A percentile compares a stretch with the other conserved stretches of the same genome.
Evolutionary conservation across 2,888 invertebrate species (phyloP).

Genomic region (Dolichopus griseipennis): DNA sequence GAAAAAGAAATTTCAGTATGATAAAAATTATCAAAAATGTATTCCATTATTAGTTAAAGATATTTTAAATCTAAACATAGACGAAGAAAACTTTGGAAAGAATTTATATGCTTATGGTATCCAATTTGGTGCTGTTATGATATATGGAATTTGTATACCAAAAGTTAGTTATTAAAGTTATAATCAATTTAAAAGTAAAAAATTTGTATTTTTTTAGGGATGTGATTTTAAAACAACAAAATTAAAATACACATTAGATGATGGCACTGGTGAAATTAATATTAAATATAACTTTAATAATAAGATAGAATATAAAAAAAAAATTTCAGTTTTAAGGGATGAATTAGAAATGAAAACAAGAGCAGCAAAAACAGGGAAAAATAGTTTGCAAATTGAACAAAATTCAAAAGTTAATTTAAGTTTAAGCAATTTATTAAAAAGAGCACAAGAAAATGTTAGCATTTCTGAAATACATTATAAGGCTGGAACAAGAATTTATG

Average conservation of each 20-base stretch:
- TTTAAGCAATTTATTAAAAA: constrained; percentile 9
- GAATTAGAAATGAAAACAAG: background rate
- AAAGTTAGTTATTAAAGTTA: background rate
- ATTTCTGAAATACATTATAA: constrained; percentile 12
- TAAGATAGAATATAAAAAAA: background rate
- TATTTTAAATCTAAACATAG: constrained; percentile 12
- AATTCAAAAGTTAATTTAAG: background rate
- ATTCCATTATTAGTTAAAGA: constrained; percentile 16
- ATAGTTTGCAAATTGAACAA: background rate
- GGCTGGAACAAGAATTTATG: constrained; percentile 15
- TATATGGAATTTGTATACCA: constrained; percentile 15
- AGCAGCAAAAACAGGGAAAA: too few relatives aligned
- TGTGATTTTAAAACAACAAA: constrained; percentile 4
- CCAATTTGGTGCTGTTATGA: constrained; percentile 13
- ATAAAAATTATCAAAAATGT: background rate
- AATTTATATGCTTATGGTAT: constrained; percentile 13
- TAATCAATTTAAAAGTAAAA: background rate
- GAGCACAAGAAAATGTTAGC: constrained; percentile 12
- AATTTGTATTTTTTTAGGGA: background rate
- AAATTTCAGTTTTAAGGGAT: background rate
- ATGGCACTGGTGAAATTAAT: constrained; percentile 17
- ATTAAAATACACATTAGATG: constrained; percentile 16
- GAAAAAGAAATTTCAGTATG: background rate
- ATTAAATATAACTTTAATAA: constrained; percentile 12
- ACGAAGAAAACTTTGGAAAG: background rate